Conservation (phyloP, 1,140 invertebrate species). For the Drosophila sulfurigaster region DNA sequence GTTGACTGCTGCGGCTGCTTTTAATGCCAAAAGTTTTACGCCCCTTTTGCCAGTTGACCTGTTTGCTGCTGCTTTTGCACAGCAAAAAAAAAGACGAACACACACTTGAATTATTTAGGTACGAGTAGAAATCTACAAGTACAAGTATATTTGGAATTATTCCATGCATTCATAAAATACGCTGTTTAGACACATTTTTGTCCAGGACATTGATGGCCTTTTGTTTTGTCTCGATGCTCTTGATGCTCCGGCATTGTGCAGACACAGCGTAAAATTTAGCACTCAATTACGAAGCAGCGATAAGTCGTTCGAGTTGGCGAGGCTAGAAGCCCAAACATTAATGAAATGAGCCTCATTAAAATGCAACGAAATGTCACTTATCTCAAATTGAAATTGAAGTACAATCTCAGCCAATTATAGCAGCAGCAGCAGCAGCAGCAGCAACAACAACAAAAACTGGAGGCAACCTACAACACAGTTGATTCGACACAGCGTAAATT, state of each 20-base stretch:
- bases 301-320: slow-evolving; percentile 56
- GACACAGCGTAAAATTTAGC: slow-evolving; percentile 77
- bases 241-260: slow-evolving; percentile 37
- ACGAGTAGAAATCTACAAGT: not conserved
- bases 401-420: slow-evolving; percentile 75
- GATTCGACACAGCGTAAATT: slow-evolving; percentile 67
- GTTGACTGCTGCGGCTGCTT: slow-evolving; percentile 43
- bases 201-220: slow-evolving; percentile 44
- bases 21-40: slow-evolving; percentile 70
- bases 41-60: slow-evolving; percentile 60
- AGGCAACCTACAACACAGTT: not conserved
- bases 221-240: slow-evolving; percentile 8
- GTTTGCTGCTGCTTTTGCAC: slow-evolving; percentile 44
- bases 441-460: not conserved
- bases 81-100: slow-evolving; percentile 15
- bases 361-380: slow-evolving; percentile 83
- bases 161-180: slow-evolving; percentile 81
- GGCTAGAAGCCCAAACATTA: slow-evolving; percentile 31
- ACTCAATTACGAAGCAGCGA: slow-evolving; percentile 72
- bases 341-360: slow-evolving; percentile 79
- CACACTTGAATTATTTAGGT: slow-evolving; percentile 78
- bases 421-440: slow-evolving; percentile 1
- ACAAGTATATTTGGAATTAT: slow-evolving; percentile 54
- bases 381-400: slow-evolving; percentile 82
- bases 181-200: slow-evolving; percentile 66